Base-by-base conservation (phyloP, 37 sponge, comb jelly and placozoan genomes). In the Mnemiopsis leidyi region DNA sequence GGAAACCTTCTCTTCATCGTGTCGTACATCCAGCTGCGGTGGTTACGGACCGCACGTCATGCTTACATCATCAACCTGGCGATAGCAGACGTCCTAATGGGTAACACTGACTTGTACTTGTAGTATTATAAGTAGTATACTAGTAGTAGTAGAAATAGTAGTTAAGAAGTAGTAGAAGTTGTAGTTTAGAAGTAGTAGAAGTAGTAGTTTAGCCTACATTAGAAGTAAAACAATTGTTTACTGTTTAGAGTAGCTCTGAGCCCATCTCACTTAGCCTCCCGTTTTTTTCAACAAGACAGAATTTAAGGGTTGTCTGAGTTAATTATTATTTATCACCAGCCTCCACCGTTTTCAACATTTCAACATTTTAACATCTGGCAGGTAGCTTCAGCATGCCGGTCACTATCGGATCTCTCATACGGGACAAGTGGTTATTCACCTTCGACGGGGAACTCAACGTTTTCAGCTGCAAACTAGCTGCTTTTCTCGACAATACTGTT, bases 21-120 rank as follows among this genome's bases (percentile, higher is more conserved):
- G 3, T 85, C 90, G 29, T 85, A 85, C 61, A 40, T 37, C 0
- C 90, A 85, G 90, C 90, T 85, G 29, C 9, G 90, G 48, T 85
- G 90, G 90, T 39, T 85, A 18, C 39, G 90, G 25, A 85, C 90
- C 23, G 36, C 90, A 5, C 39, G 90, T 24, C 90, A 85, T 23
- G 90, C 90, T 21, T 85, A 40, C 61, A 85, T 85, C 61, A 85
- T 85, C 90, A 85, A 85, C 90, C 90, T 85, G 25, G 90, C 90
- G 25, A 25, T 85, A 5, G 90, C 90, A 23, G 90, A 85, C 23
- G 61, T 85, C 23, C 38, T 85, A n/a, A 85, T 85, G 90, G 90
- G 90, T 85, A 40, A 85, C 75, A 23, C 5, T 71, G 3, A 29
- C 75, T n/a, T n/a, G n/a, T n/a, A n/a, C n/a, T n/a, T n/a, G n/a